These are phyloP conservation scores for Enteromius viviparus DNA, from an alignment of 2,797 vertebrate genomes.

Conservation along the genomic window DNA sequence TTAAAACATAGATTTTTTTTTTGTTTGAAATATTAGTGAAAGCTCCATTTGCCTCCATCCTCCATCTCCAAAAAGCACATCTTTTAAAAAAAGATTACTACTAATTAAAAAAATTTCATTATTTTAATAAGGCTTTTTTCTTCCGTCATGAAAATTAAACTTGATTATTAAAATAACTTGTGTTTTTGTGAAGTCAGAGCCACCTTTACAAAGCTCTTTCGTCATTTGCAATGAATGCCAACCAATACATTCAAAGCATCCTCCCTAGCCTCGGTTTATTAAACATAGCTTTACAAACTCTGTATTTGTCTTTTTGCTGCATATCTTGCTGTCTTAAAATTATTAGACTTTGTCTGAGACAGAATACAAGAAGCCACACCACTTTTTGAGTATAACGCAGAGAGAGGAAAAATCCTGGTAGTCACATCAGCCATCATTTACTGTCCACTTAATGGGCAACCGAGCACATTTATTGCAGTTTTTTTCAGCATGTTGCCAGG, in stretches of 20 bases:
- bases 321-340: not conserved
- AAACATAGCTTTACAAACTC: not conserved
- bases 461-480: conserved; percentile 40
- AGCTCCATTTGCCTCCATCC: not conserved
- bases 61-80: not conserved
- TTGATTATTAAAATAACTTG: not conserved
- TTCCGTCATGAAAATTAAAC: not conserved
- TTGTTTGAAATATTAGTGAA: not conserved
- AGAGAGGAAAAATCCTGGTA: not conserved
- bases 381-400: not conserved
- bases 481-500: conserved; percentile 54
- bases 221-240: not conserved
- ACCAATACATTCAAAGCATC: not conserved
- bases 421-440: conserved; percentile 12
- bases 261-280: not conserved
- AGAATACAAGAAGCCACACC: not conserved
- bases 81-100: too few species aligned
- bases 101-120: too few species aligned
- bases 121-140: not conserved
- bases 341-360: not conserved
- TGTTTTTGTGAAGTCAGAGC: not conserved
- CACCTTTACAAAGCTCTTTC: not conserved
- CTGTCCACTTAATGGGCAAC: conserved; percentile 9
- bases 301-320: not conserved
- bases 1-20: not conserved